Evolutionary conservation across 2,797 vertebrate genomes (phyloP).

Genomic region (Propithecus deckenii): DNA sequence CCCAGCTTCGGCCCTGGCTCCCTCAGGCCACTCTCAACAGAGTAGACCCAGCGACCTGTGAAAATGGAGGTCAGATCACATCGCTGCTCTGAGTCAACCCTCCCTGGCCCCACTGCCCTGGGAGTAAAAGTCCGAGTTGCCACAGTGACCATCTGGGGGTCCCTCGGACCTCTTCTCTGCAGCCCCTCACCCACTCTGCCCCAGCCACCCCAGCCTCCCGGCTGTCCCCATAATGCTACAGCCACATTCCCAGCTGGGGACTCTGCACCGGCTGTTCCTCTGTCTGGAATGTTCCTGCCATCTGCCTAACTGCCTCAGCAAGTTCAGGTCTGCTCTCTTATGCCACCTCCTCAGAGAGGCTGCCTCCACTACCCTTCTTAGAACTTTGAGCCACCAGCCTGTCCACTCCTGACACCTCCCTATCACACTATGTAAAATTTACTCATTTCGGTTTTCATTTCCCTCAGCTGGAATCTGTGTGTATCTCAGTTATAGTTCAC

Average conservation of each 20-base stretch:
- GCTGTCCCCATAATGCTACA: not conserved
- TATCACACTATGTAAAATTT: not conserved
- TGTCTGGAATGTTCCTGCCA: not conserved
- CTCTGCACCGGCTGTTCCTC: not conserved
- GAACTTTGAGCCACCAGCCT: not conserved
- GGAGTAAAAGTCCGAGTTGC: not conserved
- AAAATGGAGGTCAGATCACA: too few relatives aligned
- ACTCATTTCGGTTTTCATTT: not conserved
- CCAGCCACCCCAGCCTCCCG: not conserved
- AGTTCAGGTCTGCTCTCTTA: not conserved
- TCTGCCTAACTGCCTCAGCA: fast-evolving
- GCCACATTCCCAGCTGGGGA: not conserved
- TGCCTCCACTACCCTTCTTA: not conserved
- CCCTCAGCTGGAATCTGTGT: not conserved
- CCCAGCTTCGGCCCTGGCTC: not conserved
- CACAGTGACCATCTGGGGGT: not conserved
- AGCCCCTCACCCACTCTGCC: not conserved
- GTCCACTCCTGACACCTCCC: not conserved
- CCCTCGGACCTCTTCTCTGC: too few relatives aligned
- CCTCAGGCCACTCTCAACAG: not conserved
- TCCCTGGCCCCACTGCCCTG: not conserved
- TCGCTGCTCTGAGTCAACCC: not conserved
- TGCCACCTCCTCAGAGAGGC: not conserved
- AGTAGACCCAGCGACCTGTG: not conserved
- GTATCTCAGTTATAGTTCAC: not conserved